Base-by-base conservation (phyloP, 2,888 invertebrate genomes). In the Antheraea assamensis region DNA sequence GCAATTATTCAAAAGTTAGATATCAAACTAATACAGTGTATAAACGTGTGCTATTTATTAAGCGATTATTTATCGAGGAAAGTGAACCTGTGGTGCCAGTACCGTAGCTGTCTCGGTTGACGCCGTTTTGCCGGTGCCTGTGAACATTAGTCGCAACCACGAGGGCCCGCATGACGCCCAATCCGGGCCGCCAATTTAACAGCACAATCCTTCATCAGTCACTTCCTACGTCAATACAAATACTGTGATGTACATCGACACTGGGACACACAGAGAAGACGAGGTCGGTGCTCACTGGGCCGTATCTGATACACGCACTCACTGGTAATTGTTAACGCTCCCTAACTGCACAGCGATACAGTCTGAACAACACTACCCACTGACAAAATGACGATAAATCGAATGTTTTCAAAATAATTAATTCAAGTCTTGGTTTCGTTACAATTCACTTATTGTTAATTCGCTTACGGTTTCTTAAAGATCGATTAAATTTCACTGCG, bases 381-480 rank as follows among this genome's bases (percentile, higher is more conserved):
- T 85, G 87, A 86, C 88, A 87, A 86, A 85, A 83, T 85, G 83
- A 84, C 84, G 82, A 73, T 78, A 86, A 87, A 87, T 87, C 83
- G 82, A 86, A 88, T 92, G 89, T 93, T 92, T 89, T 90, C 83
- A 87, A 91, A 92, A 93, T 92, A 92, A 91, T 87, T 85, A 84
- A 77, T 82, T 79, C 83, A 64, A 27, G 30, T 77, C 35, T 35
- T 68, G n/a, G 35, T 35, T 35, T 68, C 68, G 68, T 66, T 15
- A 30, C 35, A 35, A 35, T 31, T 21, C 35, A n/a, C 24, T 35
- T 35, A 35, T 68, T 31, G 61, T 61, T 47, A 70, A 61, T 58
- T 70, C 74, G 71, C 55, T 70, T 70, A 52, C 47, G 55, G 70
- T 52, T 71, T 71, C 76, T 76, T 71, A 74, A 75, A 76, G 75